Percentiles rank a stretch among this genome's conserved stretches.
Evolutionary conservation across 2,113 vertebrate species (phyloP).

Genomic region (Cervus canadensis): DNA sequence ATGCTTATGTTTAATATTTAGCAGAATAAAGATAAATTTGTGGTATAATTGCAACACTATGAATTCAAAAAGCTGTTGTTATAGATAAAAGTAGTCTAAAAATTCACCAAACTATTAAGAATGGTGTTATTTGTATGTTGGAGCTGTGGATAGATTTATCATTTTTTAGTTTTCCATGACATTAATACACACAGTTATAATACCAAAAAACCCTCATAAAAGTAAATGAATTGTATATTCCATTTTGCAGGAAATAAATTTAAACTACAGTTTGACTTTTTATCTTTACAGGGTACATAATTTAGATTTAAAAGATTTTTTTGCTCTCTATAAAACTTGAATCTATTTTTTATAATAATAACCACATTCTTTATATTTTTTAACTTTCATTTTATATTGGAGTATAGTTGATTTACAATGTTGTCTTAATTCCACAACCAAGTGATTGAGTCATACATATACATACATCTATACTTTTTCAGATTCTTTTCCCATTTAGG

Average conservation of each 20-base stretch:
- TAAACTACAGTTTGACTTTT: not conserved
- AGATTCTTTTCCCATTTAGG: not conserved
- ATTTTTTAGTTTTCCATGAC: not conserved
- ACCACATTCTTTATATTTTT: not conserved
- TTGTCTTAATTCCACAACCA: not conserved
- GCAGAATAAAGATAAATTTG: not conserved
- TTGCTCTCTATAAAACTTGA: not conserved
- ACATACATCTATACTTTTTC: not conserved
- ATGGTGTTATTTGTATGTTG: not conserved
- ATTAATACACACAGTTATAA: not conserved
- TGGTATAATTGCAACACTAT: not conserved
- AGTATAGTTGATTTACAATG: not conserved
- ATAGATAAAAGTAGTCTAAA: conserved; percentile 2
- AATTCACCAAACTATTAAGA: not conserved
- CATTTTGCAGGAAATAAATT: not conserved
- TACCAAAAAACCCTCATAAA: not conserved
- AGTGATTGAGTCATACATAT: not conserved
- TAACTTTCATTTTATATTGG: not conserved
- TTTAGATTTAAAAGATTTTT: not conserved
- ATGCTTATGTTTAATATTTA: not conserved
- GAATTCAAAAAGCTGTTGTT: not conserved
- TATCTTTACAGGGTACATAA: not conserved
- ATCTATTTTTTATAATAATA: not conserved
- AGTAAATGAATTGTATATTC: not conserved
- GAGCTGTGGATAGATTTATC: not conserved